Evolutionary conservation across 2,113 vertebrate genomes (phyloP).

Genomic region (Penelope pileata): DNA sequence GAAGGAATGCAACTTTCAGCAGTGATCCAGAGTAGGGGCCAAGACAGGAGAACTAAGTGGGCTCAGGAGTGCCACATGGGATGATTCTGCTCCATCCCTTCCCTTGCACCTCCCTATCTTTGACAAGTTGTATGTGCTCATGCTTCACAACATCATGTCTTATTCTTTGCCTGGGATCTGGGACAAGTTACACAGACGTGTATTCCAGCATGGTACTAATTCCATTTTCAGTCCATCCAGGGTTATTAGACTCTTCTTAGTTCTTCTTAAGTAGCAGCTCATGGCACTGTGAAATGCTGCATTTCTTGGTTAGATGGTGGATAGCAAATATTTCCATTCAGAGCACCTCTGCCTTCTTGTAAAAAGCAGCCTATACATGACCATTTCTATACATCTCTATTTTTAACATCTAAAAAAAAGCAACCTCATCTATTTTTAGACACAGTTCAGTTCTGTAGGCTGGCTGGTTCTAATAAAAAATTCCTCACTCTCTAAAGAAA

Average conservation of each 20-base stretch:
- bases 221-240: background rate
- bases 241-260: background rate
- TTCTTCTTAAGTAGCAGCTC: background rate
- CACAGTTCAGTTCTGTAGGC: constrained; percentile 50
- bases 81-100: background rate
- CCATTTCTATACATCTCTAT: constrained; percentile 67
- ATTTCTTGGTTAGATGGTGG: background rate
- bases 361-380: constrained; percentile 48
- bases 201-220: background rate
- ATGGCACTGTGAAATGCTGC: background rate
- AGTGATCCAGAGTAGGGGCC: background rate
- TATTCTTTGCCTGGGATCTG: background rate
- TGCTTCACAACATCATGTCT: background rate
- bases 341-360: constrained; percentile 34
- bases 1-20: background rate
- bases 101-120: background rate
- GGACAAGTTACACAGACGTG: background rate
- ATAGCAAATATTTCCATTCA: constrained; percentile 47
- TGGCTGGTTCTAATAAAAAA: constrained; percentile 71
- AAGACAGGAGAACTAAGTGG: background rate
- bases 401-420: constrained; percentile 68
- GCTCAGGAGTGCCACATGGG: background rate
- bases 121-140: background rate
- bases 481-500: constrained; percentile 58
- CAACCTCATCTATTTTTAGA: constrained; percentile 72